phyloP scores from a whole-genome alignment of 2,888 invertebrate species.

The Spilosoma lubricipeda region DNA sequence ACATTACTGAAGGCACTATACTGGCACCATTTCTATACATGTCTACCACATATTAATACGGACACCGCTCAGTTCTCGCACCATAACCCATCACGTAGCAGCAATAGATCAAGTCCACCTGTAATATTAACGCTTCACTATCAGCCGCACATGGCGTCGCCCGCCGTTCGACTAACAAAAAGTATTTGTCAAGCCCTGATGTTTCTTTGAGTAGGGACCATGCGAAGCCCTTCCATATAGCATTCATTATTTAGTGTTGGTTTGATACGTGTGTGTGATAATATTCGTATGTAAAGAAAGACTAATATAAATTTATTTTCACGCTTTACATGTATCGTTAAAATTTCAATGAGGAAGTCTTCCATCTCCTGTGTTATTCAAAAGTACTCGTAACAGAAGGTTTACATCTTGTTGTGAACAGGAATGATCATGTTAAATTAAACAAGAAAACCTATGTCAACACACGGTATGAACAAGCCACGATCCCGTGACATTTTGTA shows the following conservation, averaged over 20 bases:
- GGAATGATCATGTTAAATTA: too few relatives aligned
- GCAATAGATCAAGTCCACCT: constrained; percentile 75
- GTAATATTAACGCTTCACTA: constrained; percentile 77
- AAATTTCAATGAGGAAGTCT: neutral
- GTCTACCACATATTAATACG: constrained; percentile 7
- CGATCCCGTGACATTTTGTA: too few relatives aligned
- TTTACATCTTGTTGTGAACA: too few relatives aligned
- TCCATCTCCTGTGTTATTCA: too few relatives aligned
- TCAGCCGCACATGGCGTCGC: constrained; percentile 71
- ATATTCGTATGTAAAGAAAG: neutral
- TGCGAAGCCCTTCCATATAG: constrained; percentile 22
- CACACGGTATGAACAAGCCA: too few relatives aligned
- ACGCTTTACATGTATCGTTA: neutral
- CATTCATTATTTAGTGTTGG: constrained; percentile 28
- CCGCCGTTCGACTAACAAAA: constrained; percentile 59
- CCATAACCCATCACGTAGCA: constrained; percentile 57
- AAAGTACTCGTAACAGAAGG: too few relatives aligned
- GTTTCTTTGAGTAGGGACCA: constrained; percentile 44
- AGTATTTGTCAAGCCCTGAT: constrained; percentile 65
- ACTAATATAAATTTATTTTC: neutral
- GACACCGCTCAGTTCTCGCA: constrained; percentile 39
- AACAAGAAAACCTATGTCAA: too few relatives aligned
- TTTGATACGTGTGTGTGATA: constrained; percentile 11
- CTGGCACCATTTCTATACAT: neutral
- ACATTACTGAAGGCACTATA: neutral